Evolutionary conservation across 1,140 invertebrate genomes (phyloP), one percentile per base, ranked within the genome.

Genomic region (Mercenaria mercenaria): DNA sequence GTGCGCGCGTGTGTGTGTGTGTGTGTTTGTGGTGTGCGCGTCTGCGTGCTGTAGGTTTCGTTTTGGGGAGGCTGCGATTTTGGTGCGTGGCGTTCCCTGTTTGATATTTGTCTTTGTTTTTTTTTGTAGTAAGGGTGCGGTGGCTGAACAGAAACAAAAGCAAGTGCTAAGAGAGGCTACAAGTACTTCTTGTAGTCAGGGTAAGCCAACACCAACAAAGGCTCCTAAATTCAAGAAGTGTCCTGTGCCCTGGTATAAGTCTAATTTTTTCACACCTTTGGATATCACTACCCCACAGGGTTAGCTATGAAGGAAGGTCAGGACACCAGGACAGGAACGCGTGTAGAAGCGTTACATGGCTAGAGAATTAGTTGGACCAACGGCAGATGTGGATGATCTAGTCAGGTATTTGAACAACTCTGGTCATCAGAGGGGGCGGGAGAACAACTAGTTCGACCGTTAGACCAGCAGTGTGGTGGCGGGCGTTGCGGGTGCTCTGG

Each of bases 241-340:
- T n/a, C n/a, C n/a, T n/a, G n/a, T n/a, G n/a, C n/a, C n/a, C 56
- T 61, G 56, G 56, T 61, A 23, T n/a, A 61, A 61, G 56, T 61
- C 20, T 20, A 29, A 61, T n/a, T 61, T 61, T n/a, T 61, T 11
- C 26, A 61, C 8, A 8, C 8, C 4, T 11, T 11, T 11, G 56
- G 56, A 23, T 61, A 61, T 29, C 56, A 61, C n/a, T 61, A 61
- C 26, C 56, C 56, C 10, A 61, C 56, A n/a, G 23, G 20, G 6
- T 13, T 61, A 29, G 56, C 56, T 20, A 61, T n/a, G n/a, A n/a
- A n/a, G 56, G 56, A 61, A 61, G 56, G 56, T 13, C 18, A 61
- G 26, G 56, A 61, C n/a, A n/a, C n/a, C n/a, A n/a, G n/a, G n/a
- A n/a, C n/a, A n/a, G n/a, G n/a, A n/a, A n/a, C n/a, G n/a, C n/a